Percentiles rank a stretch among this genome's conserved stretches.
These are phyloP conservation scores for Amphiprion ocellaris DNA, from an alignment of 2,113 vertebrate species.

Conservation along the genomic window DNA sequence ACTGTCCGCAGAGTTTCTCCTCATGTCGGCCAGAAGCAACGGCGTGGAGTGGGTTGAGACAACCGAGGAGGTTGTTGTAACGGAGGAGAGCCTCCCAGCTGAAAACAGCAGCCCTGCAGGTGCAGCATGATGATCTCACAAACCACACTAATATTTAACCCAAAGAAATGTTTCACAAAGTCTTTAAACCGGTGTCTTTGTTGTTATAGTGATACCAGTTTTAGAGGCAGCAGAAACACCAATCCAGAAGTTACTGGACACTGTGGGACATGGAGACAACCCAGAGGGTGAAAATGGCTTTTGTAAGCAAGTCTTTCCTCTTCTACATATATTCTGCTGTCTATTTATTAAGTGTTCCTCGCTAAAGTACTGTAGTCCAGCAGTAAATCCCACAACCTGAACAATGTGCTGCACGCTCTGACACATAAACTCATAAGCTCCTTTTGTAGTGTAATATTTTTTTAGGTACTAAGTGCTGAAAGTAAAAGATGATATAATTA, in stretches of 20 bases:
- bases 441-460: too few species aligned
- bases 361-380: too few species aligned
- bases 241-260: constrained; percentile 72
- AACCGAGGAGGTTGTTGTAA: constrained; percentile 70
- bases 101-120: constrained; percentile 44
- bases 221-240: constrained; percentile 57
- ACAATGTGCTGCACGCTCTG: too few species aligned
- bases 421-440: too few species aligned
- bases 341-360: neutral
- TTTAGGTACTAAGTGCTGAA: too few species aligned
- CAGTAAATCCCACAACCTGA: too few species aligned
- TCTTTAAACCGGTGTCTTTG: neutral
- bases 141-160: neutral
- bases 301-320: constrained; percentile 59
- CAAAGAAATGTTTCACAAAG: neutral
- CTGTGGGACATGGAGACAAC: constrained; percentile 65
- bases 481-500: too few species aligned
- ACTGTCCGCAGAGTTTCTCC: neutral
- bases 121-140: neutral
- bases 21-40: constrained; percentile 65
- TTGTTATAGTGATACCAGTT: constrained; percentile 35
- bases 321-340: neutral
- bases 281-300: constrained; percentile 51
- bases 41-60: constrained; percentile 73
- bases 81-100: constrained; percentile 47